Evolutionary conservation across 1,140 invertebrate species (phyloP).

Genomic region (Drosophila kikkawai): DNA sequence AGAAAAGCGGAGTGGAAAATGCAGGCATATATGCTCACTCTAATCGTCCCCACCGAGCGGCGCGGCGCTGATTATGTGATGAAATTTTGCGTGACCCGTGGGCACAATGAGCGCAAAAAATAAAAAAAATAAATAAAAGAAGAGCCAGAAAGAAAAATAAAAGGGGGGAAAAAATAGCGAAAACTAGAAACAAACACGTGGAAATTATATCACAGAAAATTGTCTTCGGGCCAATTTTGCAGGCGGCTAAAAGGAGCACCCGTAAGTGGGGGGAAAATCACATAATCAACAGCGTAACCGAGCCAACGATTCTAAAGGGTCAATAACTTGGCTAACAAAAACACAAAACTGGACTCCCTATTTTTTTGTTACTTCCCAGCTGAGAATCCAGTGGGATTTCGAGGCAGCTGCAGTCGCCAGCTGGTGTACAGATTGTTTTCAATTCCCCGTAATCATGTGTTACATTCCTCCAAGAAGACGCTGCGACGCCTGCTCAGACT

Average conservation of each 20-base stretch:
- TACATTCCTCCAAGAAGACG: slow-evolving; percentile 32
- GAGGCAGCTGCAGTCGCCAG: slow-evolving; percentile 40
- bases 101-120: slow-evolving; percentile 58
- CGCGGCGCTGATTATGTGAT: slow-evolving; percentile 76
- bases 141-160: slow-evolving; percentile 26
- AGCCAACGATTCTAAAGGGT: slow-evolving; percentile 64
- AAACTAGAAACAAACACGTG: slow-evolving; percentile 52
- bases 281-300: slow-evolving; percentile 38
- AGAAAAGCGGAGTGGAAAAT: slow-evolving; percentile 62
- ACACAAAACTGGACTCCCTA: neutral
- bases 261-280: slow-evolving; percentile 14
- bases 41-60: slow-evolving; percentile 54
- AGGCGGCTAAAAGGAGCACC: slow-evolving; percentile 15
- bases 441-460: slow-evolving; percentile 41
- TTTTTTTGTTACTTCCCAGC: neutral
- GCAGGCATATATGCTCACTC: slow-evolving; percentile 39
- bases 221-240: slow-evolving; percentile 37
- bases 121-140: slow-evolving; percentile 15
- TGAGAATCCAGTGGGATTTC: slow-evolving; percentile 1
- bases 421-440: slow-evolving; percentile 23
- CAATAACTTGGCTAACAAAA: slow-evolving; percentile 65
- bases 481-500: slow-evolving; percentile 33
- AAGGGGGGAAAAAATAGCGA: slow-evolving; percentile 33
- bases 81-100: slow-evolving; percentile 81
- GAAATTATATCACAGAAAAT: slow-evolving; percentile 64